These are phyloP conservation scores for Xanthia togata DNA, from an alignment of 2,888 invertebrate species.

Conservation along the genomic window DNA sequence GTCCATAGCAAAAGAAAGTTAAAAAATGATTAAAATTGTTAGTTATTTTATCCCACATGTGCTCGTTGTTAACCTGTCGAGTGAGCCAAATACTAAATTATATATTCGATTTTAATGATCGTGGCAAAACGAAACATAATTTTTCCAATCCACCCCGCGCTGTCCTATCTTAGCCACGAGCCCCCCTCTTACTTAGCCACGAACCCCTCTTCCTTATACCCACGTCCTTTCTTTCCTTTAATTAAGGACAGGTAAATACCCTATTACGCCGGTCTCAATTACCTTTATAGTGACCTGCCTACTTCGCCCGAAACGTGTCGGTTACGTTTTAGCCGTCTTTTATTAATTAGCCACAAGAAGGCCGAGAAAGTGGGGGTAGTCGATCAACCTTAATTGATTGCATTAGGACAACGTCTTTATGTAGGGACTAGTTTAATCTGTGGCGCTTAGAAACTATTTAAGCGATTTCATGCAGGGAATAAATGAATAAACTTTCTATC, in stretches of 20 bases:
- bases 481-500: no score
- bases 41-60: background rate
- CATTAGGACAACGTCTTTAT: background rate
- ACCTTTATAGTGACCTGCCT: slow-evolving; percentile 23
- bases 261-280: slow-evolving; percentile 34
- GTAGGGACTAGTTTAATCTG: background rate
- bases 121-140: background rate
- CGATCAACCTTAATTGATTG: slow-evolving; percentile 46
- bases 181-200: background rate
- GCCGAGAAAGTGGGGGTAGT: slow-evolving; percentile 25
- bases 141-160: background rate
- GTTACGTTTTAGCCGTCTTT: slow-evolving; percentile 47
- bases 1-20: no score
- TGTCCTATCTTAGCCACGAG: background rate
- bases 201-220: background rate
- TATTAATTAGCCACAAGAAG: slow-evolving; percentile 50
- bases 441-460: background rate
- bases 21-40: no score
- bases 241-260: slow-evolving; percentile 55
- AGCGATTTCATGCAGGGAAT: background rate
- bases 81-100: background rate
- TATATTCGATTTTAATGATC: background rate
- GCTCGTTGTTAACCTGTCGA: no score
- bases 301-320: slow-evolving; percentile 37
- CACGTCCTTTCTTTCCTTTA: slow-evolving; percentile 32